These are phyloP conservation scores for Sitobion miscanthi DNA, from an alignment of 1,140 invertebrate genomes.

Conservation along the genomic window DNA sequence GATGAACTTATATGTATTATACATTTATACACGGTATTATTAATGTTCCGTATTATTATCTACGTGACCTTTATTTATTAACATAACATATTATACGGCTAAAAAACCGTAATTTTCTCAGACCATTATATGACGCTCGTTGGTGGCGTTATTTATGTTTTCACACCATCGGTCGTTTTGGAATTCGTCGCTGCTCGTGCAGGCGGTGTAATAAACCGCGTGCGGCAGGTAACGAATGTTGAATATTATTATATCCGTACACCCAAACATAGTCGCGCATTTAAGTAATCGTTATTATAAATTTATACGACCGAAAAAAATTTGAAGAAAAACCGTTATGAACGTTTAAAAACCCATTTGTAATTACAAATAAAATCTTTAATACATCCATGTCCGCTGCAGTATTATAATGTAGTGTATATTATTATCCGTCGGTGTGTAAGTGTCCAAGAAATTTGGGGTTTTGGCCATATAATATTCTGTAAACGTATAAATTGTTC, in stretches of 20 bases:
- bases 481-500: not conserved
- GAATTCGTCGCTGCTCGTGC: not conserved
- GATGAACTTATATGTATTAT: not conserved
- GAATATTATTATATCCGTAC: not conserved
- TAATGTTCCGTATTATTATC: not conserved
- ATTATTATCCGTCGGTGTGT: not conserved
- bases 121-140: not conserved
- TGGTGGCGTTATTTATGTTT: not conserved
- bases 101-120: not conserved
- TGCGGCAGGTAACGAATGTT: not conserved
- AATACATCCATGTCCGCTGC: not conserved
- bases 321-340: not conserved
- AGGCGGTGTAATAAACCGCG: not conserved
- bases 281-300: not conserved
- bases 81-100: not conserved
- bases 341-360: conserved; percentile 16
- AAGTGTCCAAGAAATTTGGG: not conserved
- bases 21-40: not conserved
- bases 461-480: not conserved
- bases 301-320: not conserved
- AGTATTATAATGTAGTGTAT: not conserved
- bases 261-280: not conserved
- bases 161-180: not conserved
- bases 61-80: not conserved
- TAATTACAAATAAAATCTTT: not conserved